Conservation (phyloP, 2,797 vertebrate genomes). For the Sebastes cheni region DNA sequence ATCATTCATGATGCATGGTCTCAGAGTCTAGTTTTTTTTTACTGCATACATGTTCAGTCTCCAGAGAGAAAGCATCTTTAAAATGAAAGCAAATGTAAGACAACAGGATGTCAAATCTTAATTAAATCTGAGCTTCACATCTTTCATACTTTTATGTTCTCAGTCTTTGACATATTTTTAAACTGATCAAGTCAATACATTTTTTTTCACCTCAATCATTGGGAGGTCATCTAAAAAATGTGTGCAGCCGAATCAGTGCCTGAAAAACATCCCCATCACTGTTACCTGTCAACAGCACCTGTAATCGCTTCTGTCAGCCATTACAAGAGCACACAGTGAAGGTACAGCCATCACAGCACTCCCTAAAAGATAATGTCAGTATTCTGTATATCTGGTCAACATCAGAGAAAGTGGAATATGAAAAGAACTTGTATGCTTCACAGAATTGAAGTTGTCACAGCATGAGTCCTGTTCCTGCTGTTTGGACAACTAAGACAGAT, state of each 20-base stretch:
- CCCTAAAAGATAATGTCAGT: background rate
- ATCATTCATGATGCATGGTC: constrained; percentile 18
- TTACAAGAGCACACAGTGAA: background rate
- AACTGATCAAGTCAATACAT: background rate
- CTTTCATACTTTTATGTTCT: background rate
- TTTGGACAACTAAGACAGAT: background rate
- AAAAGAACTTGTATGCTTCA: background rate
- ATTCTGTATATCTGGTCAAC: background rate
- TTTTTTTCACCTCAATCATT: background rate
- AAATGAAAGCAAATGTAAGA: background rate
- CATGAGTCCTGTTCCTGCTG: background rate
- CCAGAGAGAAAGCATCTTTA: background rate
- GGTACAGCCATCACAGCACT: background rate
- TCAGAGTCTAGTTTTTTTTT: background rate
- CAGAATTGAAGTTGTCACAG: background rate
- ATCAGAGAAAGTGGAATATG: background rate
- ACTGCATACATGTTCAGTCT: background rate
- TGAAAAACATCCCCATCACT: constrained; percentile 1
- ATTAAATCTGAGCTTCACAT: background rate
- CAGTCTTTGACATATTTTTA: background rate
- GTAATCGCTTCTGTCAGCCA: constrained; percentile 3
- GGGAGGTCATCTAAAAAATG: constrained; percentile 1
- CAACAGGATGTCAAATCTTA: background rate
- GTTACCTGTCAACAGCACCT: background rate
- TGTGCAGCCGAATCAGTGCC: background rate